Conservation (phyloP, 2,797 vertebrate genomes). For the Loris lydekkerianus region DNA sequence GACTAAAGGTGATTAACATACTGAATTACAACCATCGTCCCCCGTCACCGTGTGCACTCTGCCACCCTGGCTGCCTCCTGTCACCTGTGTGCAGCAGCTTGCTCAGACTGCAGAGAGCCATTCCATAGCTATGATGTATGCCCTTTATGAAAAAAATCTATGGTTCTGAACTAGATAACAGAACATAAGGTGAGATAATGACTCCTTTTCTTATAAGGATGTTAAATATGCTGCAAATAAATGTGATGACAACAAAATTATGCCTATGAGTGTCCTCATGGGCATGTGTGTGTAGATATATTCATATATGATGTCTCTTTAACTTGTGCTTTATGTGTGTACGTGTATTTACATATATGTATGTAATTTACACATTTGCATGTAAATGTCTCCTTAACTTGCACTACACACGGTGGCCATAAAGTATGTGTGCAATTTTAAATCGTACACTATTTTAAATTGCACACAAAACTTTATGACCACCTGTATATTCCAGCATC, state of each 20-base stretch:
- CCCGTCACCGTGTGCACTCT: fast-evolving
- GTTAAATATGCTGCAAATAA: not conserved
- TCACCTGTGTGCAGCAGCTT: fast-evolving
- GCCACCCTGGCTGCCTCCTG: not conserved
- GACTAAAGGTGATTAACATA: not conserved
- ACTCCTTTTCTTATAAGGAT: not conserved
- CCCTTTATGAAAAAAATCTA: not conserved
- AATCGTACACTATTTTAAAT: no score
- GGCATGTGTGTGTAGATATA: not conserved
- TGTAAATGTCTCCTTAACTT: not conserved
- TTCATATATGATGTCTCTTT: not conserved
- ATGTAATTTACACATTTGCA: no score
- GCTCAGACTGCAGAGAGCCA: not conserved
- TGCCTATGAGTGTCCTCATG: not conserved
- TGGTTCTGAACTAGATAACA: not conserved
- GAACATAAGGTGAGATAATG: not conserved
- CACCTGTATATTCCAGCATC: not conserved
- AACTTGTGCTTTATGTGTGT: not conserved
- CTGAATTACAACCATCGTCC: not conserved
- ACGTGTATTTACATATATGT: not conserved
- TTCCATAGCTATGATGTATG: not conserved
- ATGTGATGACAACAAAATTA: not conserved
- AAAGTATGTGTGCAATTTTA: no score
- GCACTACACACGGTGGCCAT: no score
- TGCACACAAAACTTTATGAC: no score